Percentiles rank a stretch among this genome's conserved stretches.
These are phyloP conservation scores for Dichetophora obliterata DNA, from an alignment of 2,888 invertebrate genomes.

Conservation along the genomic window DNA sequence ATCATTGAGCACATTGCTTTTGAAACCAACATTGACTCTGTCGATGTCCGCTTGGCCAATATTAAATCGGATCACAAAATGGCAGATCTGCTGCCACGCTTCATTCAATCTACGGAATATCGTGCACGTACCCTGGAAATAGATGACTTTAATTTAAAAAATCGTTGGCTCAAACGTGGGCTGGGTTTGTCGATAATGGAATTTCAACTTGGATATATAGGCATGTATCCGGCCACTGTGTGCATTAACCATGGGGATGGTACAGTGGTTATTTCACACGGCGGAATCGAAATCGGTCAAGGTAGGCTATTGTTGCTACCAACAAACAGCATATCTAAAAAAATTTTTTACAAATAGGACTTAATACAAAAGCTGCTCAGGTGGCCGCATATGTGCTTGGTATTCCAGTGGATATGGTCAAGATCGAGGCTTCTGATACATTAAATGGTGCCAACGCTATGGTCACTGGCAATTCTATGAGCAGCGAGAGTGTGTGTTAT, in stretches of 20 bases:
- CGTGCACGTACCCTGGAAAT: conserved; percentile 72
- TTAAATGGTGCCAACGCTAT: conserved; percentile 76
- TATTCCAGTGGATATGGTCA: conserved; percentile 76
- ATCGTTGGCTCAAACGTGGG: conserved; percentile 80
- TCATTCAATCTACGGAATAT: conserved; percentile 72
- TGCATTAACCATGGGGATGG: conserved; percentile 79
- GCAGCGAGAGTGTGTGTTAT: conserved; percentile 76
- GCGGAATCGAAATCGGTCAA: conserved; percentile 83
- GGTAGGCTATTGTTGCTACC: conserved; percentile 67
- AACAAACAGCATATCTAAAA: not conserved
- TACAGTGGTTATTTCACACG: conserved; percentile 77
- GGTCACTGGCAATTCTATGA: conserved; percentile 77
- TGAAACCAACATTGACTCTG: conserved; percentile 72
- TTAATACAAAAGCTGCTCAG: conserved; percentile 78
- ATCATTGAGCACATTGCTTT: conserved; percentile 77
- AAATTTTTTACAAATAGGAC: conserved; percentile 54
- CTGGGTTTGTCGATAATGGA: conserved; percentile 77
- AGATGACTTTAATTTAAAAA: conserved; percentile 75
- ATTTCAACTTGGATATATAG: conserved; percentile 72
- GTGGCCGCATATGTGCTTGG: conserved; percentile 79
- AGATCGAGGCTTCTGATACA: conserved; percentile 76
- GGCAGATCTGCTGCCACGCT: conserved; percentile 70
- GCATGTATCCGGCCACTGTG: conserved; percentile 71
- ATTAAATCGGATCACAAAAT: conserved; percentile 64
- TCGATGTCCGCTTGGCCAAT: conserved; percentile 73